phyloP scores from a whole-genome alignment of 2,797 vertebrate species.

The Cynopterus sphinx region DNA sequence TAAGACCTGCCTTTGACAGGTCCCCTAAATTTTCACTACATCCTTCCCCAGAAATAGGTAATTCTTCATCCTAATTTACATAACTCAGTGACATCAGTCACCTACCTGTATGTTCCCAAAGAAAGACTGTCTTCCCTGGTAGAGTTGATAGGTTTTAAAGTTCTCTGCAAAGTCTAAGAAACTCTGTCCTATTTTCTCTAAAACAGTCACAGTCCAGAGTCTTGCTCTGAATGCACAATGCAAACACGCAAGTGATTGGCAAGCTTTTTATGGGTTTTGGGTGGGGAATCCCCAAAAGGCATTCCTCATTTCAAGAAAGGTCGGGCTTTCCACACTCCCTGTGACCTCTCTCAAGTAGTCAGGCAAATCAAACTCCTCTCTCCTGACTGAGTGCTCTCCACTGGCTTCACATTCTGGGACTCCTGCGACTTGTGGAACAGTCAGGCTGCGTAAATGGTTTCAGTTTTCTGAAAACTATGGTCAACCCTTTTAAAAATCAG shows the following conservation, averaged over 20 bases:
- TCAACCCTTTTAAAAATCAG: background rate
- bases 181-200: background rate
- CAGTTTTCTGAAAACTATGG: background rate
- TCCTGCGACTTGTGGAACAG: background rate
- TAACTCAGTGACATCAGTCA: background rate
- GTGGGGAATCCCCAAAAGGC: background rate
- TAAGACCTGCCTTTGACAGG: background rate
- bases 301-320: background rate
- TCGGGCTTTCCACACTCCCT: background rate
- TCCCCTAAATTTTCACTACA: background rate
- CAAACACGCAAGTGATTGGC: background rate
- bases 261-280: background rate
- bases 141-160: background rate
- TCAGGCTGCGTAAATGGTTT: background rate
- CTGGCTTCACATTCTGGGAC: background rate
- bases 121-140: background rate
- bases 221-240: background rate
- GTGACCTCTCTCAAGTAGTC: background rate
- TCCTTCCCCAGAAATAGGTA: background rate
- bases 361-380: no score
- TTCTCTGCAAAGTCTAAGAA: background rate
- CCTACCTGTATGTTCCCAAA: background rate
- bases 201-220: background rate
- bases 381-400: background rate
- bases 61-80: background rate